Evolutionary conservation across 2,113 vertebrate genomes (phyloP), one percentile per base, ranked within the genome.

Genomic region (Eupsittula cactorum): DNA sequence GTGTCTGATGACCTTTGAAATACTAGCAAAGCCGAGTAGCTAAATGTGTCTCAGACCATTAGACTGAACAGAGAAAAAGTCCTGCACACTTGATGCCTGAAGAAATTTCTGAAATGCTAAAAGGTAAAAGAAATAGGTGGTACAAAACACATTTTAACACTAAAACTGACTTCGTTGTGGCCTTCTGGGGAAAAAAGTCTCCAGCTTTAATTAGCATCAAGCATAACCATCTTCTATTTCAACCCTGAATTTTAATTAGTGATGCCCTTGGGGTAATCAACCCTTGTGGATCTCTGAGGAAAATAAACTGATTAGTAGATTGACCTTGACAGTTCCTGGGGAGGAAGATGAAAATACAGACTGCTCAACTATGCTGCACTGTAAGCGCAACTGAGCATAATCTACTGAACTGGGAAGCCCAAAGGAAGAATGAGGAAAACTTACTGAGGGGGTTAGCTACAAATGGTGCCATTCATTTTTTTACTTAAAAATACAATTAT

Each of bases 281-380:
- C 77, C 91, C 81, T 86, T 89, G 69, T 91, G 88, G 59, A 93
- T 93, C 77, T 92, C 86, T 65, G 83, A 91, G 90, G 92, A 96
- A 93, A 97, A 96, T 82, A 88, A 95, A 94, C 86, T 97, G 92
- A 96, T 97, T 96, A 96, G 82, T 82, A 87, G 92, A 73, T 94
- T 96, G 96, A 96, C 96, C 95, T 96, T 97, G 96, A 93, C 65
- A 88, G 62, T 88, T 95, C 73, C 47, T 41, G 52, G 69, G 74
- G 77, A 92, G 76, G 70, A 86, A 76, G 80, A 83, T 71, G 57
- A 95, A 95, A 95, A 94, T 76, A 86, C 86, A 91, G 81, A 39
- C 75, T 91, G 62, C 76, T 96, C 81, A 53, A 62, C 80, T 88
- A 11, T 71, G 77, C 37, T 88, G 69, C 75, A 52, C 25, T 31